Evolutionary conservation across 2,113 vertebrate genomes (phyloP).

Genomic region (Tetrax tetrax): DNA sequence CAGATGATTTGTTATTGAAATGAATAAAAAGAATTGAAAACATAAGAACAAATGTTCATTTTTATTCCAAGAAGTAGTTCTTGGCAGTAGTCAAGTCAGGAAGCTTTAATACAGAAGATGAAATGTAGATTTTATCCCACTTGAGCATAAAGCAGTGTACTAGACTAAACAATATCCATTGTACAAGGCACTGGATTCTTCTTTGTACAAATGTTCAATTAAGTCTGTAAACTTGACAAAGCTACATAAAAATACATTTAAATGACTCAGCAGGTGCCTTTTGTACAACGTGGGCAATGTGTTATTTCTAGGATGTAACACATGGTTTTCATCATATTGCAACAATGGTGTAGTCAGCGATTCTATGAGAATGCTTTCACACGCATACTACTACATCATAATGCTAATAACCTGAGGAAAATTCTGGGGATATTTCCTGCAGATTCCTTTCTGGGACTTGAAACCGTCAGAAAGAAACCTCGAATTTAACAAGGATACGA

Average conservation of each 20-base stretch:
- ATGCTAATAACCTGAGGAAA: not conserved
- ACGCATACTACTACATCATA: not conserved
- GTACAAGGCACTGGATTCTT: not conserved
- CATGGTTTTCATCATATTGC: not conserved
- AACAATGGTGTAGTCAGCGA: not conserved
- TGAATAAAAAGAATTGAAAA: slow-evolving; percentile 34
- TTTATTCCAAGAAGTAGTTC: slow-evolving; percentile 61
- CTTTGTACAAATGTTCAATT: not conserved
- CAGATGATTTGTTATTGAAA: slow-evolving; percentile 35
- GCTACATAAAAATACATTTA: not conserved
- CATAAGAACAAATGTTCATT: slow-evolving; percentile 53
- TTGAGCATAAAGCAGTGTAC: slow-evolving; percentile 33
- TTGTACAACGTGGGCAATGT: not conserved
- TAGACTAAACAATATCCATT: slow-evolving; percentile 60
- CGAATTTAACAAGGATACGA: not conserved
- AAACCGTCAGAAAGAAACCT: not conserved
- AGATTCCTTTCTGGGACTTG: not conserved
- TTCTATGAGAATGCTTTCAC: not conserved
- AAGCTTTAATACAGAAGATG: not conserved
- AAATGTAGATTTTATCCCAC: slow-evolving; percentile 48
- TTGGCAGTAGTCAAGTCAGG: slow-evolving; percentile 1
- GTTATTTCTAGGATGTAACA: not conserved
- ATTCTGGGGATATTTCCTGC: not conserved
- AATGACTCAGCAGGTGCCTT: slow-evolving; percentile 13
- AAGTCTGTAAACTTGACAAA: not conserved